Conservation (phyloP, 2,113 vertebrate species). For the Rhinolophus ferrumequinum region DNA sequence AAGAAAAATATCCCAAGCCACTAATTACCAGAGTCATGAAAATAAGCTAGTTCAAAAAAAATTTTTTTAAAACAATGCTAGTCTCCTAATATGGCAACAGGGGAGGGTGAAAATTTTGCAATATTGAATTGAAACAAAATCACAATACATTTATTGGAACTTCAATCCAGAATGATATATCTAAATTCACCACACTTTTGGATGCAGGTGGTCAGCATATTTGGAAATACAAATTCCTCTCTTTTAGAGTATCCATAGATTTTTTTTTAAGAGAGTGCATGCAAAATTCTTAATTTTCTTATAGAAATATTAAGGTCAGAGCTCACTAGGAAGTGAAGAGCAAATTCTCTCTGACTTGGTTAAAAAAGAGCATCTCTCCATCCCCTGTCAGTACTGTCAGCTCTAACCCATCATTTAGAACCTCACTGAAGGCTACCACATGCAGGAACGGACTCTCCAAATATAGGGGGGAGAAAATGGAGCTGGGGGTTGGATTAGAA, state of each 20-base stretch:
- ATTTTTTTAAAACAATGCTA: neutral
- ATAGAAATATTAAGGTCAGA: neutral
- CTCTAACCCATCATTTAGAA: neutral
- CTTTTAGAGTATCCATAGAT: neutral
- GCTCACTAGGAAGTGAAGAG: neutral
- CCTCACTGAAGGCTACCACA: neutral
- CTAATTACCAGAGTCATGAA: neutral
- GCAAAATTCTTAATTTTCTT: constrained; percentile 9
- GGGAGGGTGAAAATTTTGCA: neutral
- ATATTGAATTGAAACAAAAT: constrained; percentile 34
- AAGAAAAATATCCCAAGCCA: neutral
- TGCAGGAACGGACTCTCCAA: neutral
- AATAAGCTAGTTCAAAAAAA: neutral
- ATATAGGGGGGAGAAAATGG: neutral
- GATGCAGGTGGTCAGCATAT: neutral
- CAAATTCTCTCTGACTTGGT: neutral
- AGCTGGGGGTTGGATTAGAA: neutral
- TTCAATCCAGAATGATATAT: neutral
- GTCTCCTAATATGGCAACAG: neutral
- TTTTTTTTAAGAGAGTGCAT: neutral
- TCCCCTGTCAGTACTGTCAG: neutral
- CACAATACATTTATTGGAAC: neutral
- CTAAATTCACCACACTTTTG: neutral
- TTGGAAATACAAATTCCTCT: neutral
- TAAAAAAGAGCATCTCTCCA: neutral